phyloP scores from a whole-genome alignment of 2,797 vertebrate species.

The Ambastaia sidthimunki region DNA sequence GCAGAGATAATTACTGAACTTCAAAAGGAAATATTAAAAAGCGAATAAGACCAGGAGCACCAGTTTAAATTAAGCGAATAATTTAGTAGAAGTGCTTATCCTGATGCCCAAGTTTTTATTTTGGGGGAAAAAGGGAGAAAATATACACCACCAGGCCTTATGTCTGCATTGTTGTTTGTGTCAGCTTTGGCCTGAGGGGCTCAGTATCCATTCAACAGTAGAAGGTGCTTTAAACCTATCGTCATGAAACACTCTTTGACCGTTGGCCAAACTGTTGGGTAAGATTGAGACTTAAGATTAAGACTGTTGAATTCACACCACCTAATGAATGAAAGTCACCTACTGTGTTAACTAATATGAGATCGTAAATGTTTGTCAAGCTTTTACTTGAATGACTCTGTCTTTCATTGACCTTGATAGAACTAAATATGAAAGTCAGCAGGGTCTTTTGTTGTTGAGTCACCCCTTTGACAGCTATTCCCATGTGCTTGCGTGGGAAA shows the following conservation, averaged over 20 bases:
- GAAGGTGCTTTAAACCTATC: slow-evolving; percentile 1
- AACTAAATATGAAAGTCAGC: slow-evolving; percentile 56
- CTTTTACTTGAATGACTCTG: slow-evolving; percentile 43
- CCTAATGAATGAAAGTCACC: slow-evolving; percentile 47
- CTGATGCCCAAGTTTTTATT: slow-evolving; percentile 73
- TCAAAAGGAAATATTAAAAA: slow-evolving; percentile 83
- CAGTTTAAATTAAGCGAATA: slow-evolving; percentile 82
- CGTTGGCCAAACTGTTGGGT: background rate
- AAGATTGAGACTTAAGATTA: too few relatives aligned
- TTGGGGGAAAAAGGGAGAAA: slow-evolving; percentile 46
- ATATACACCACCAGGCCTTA: slow-evolving; percentile 8
- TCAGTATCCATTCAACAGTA: background rate
- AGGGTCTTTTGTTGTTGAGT: slow-evolving; percentile 53
- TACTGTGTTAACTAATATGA: slow-evolving; percentile 16
- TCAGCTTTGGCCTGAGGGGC: slow-evolving; percentile 7
- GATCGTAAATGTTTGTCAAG: slow-evolving; percentile 30
- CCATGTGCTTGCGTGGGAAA: slow-evolving; percentile 35
- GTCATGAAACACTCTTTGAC: background rate
- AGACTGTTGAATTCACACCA: slow-evolving; percentile 30
- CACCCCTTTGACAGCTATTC: slow-evolving; percentile 56
- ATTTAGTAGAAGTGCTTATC: slow-evolving; percentile 76
- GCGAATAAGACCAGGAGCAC: slow-evolving; percentile 78
- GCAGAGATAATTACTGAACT: slow-evolving; percentile 84
- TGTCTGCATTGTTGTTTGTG: slow-evolving; percentile 24
- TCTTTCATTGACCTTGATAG: slow-evolving; percentile 52